These are phyloP conservation scores for Ptilorrhoa leucosticta DNA, from an alignment of 2,113 vertebrate species.

Conservation along the genomic window DNA sequence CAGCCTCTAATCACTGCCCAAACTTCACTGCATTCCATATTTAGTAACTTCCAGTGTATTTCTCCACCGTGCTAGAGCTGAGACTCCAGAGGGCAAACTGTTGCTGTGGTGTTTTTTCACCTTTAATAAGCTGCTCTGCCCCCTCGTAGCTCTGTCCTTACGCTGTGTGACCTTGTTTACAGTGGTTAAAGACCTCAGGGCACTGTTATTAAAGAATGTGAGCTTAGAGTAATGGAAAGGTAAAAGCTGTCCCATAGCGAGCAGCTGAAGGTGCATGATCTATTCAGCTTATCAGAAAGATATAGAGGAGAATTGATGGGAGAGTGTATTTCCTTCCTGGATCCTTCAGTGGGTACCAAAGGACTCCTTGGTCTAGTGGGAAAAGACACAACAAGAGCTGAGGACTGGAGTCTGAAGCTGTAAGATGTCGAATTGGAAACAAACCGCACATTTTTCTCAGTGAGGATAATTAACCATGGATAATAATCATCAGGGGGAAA, in stretches of 20 bases:
- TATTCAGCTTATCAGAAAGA: not conserved
- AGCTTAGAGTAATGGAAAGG: not conserved
- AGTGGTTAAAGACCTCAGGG: not conserved
- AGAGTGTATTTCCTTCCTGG: not conserved
- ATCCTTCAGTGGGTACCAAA: not conserved
- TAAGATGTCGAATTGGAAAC: not conserved
- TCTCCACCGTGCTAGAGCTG: not conserved
- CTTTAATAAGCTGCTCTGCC: not conserved
- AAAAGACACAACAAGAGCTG: accelerated
- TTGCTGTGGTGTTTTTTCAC: not conserved
- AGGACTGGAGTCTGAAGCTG: not conserved
- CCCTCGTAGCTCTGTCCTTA: not conserved
- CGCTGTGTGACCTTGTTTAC: not conserved
- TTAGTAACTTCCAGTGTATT: not conserved
- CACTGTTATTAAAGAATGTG: not conserved
- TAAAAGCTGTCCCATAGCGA: not conserved
- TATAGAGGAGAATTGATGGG: not conserved
- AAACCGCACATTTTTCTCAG: not conserved
- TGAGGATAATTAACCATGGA: not conserved
- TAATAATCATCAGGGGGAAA: not conserved
- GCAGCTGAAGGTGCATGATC: not conserved
- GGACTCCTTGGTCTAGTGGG: not conserved
- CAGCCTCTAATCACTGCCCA: not conserved
- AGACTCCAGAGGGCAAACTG: not conserved
- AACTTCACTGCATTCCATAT: not conserved